A percentile compares a stretch with the other conserved stretches of the same genome.
Evolutionary conservation across 2,113 vertebrate species (phyloP).

Genomic region (Deroptyus accipitrinus): DNA sequence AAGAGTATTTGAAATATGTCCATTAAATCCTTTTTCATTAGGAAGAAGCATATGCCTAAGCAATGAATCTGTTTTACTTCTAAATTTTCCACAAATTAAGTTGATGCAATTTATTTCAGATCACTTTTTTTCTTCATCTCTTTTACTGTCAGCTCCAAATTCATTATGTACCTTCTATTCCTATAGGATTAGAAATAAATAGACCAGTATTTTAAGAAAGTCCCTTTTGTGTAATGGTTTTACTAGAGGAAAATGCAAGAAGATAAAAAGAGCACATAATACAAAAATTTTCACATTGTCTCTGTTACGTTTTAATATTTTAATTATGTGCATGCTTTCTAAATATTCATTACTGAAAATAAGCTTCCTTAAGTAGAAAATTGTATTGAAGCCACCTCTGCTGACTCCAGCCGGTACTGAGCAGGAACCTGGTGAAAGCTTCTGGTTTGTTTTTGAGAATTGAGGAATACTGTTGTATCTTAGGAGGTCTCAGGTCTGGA

Average conservation of each 20-base stretch:
- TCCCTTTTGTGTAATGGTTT: background rate
- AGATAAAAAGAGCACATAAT: background rate
- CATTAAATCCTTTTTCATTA: background rate
- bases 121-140: background rate
- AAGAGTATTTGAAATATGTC: background rate
- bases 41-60: background rate
- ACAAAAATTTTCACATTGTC: background rate
- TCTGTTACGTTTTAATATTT: background rate
- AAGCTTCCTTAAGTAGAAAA: slow-evolving; percentile 1
- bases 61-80: background rate
- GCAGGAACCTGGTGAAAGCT: background rate
- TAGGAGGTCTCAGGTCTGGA: background rate
- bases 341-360: slow-evolving; percentile 5
- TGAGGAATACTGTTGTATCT: background rate
- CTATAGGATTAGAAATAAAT: background rate
- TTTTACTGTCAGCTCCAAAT: background rate
- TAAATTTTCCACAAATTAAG: background rate
- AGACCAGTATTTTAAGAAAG: background rate
- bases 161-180: background rate
- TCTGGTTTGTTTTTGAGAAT: background rate
- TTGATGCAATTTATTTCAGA: background rate
- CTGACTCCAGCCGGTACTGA: background rate
- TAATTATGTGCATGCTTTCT: background rate
- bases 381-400: background rate
- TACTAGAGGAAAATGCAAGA: background rate